Base-by-base conservation (phyloP, 92 coral and sea anemone genomes). In the Phenganax stokvisi region DNA sequence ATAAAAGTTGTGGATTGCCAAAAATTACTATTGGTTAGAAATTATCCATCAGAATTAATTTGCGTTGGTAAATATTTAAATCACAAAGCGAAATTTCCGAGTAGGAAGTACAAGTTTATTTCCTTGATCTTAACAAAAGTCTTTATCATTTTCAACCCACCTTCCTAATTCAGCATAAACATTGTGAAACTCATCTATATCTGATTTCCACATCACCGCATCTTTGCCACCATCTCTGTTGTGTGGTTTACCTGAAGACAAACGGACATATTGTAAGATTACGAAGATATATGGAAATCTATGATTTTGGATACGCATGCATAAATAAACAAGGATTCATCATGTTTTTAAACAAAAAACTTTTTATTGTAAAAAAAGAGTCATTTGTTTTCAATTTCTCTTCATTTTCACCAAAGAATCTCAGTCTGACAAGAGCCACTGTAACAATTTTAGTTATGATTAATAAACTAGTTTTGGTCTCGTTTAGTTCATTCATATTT, bases 151-250 rank as follows among this genome's bases (percentile, higher is more conserved):
- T 71, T 37, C 17, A 73, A 30, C 92, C 74, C 72, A 94, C 98
- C 98, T 94, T 86, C 98, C 98, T 11, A 94, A 89, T 64, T 94
- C 98, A 15, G 98, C 98, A 86, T 94, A 94, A 37, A 94, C 85
- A 60, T 92, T 94, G 77, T 94, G 91, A 79, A 66, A 66, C 56
- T 80, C 84, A 12, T 94, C 98, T 54, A 94, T 88, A 67, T 92
- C 89, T 30, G 82, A 84, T 72, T 94, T 94, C 98, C 98, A 94
- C 20, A 51, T 56, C 7, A 79, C 83, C 15, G 73, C 72, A 53
- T 79, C 83, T 54, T 65, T 79, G 8, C 73, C 83, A 52, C 20
- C 0, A 12, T 79, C 83, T 79, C 83, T 54, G 15, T 63, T 72
- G 61, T 37, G 47, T 37, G 4, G 17, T 51, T 63, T 65, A 1